A percentile compares a stretch with the other conserved stretches of the same genome.
Conservation (phyloP, 2,797 vertebrate genomes). For the Microcaecilia unicolor region DNA sequence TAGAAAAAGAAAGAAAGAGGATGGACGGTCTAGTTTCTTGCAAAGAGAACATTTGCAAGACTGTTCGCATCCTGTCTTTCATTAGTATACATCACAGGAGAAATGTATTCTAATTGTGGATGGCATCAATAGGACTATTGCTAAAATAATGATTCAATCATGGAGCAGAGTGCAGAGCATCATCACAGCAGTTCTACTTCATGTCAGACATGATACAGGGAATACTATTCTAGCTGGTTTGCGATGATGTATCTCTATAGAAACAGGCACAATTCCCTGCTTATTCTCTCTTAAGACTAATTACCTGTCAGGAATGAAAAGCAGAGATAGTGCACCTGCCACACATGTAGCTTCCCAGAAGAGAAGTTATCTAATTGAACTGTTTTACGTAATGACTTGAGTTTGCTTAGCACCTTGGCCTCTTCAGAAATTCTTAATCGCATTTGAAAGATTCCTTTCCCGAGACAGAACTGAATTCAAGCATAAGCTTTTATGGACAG, state of each 20-base stretch:
- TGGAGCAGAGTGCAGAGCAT: slow-evolving; percentile 3
- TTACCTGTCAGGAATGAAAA: slow-evolving; percentile 9
- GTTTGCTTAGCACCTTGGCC: too few relatives aligned
- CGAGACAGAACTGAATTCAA: too few relatives aligned
- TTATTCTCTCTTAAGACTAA: slow-evolving; percentile 10
- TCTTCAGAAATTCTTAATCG: too few relatives aligned
- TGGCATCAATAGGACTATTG: slow-evolving; percentile 1
- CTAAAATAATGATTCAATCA: slow-evolving; percentile 16
- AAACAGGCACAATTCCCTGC: slow-evolving; percentile 5
- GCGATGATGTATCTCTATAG: slow-evolving; percentile 10
- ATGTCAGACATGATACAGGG: slow-evolving; percentile 9
- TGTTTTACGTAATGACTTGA: too few relatives aligned
- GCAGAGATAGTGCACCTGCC: slow-evolving; percentile 13
- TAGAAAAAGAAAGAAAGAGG: slow-evolving; percentile 7
- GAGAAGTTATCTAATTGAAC: slow-evolving; percentile 9
- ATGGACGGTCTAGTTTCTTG: slow-evolving; percentile 9
- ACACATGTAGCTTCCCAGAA: background rate
- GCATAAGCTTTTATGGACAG: too few relatives aligned
- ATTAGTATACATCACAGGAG: too few relatives aligned
- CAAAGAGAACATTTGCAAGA: slow-evolving; percentile 7
- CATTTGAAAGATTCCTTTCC: too few relatives aligned
- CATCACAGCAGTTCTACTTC: background rate
- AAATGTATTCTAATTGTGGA: slow-evolving; percentile 14
- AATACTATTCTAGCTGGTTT: slow-evolving; percentile 2
- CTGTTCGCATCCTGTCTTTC: slow-evolving; percentile 9